These are phyloP conservation scores for Neodontobutis hainanensis DNA, from an alignment of 2,113 vertebrate species.

Conservation along the genomic window DNA sequence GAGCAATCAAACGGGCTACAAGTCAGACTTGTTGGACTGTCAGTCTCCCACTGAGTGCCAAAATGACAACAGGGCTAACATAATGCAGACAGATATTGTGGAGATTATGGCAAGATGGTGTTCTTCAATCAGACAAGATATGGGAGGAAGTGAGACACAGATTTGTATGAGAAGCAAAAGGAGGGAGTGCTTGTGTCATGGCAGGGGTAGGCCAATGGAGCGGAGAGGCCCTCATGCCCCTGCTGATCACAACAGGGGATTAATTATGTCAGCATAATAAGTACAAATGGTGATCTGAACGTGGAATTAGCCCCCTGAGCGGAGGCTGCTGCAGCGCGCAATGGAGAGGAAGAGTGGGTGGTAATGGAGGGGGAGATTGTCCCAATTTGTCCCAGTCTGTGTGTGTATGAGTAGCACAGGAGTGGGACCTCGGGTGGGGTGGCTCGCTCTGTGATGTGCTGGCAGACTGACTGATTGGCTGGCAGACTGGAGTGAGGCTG, in stretches of 20 bases:
- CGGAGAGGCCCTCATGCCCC: conserved; percentile 78
- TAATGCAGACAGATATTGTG: conserved; percentile 53
- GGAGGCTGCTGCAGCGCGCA: conserved; percentile 63
- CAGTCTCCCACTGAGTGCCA: conserved; percentile 5
- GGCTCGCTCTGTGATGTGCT: conserved; percentile 48
- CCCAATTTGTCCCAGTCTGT: conserved; percentile 79
- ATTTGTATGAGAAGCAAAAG: conserved; percentile 59
- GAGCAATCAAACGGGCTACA: conserved; percentile 19
- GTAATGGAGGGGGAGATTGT: conserved; percentile 62
- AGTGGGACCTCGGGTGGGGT: conserved; percentile 63
- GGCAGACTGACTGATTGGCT: conserved; percentile 54
- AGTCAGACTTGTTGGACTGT: conserved; percentile 13
- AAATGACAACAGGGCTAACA: conserved; percentile 32
- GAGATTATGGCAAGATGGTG: conserved; percentile 62
- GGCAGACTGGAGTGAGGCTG: conserved; percentile 36
- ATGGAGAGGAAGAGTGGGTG: conserved; percentile 68
- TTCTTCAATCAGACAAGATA: conserved; percentile 63
- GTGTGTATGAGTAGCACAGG: conserved; percentile 64
- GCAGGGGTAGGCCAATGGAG: conserved; percentile 70
- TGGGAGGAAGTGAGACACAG: conserved; percentile 50
- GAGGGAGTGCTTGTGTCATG: conserved; percentile 54
- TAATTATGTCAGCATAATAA: conserved; percentile 85
- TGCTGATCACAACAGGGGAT: conserved; percentile 88
- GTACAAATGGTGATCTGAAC: conserved; percentile 88
- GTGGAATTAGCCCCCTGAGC: conserved; percentile 82